phyloP scores from a whole-genome alignment of 2,113 vertebrate species.

The Elaphurus davidianus region DNA sequence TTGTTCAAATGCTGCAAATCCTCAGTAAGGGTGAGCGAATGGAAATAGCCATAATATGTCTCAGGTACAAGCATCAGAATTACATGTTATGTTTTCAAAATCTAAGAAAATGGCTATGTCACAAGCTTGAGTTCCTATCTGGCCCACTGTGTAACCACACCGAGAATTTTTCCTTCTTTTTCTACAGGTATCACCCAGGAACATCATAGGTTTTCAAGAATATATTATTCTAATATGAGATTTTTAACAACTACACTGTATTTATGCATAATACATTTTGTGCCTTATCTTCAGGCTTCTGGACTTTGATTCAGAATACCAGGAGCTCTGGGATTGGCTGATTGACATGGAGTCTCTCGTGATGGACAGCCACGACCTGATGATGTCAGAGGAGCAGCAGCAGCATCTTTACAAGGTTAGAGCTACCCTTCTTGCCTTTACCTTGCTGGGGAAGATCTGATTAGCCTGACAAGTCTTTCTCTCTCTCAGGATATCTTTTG shows the following conservation, averaged over 20 bases:
- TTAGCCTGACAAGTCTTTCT: conserved; percentile 89
- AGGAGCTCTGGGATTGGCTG: conserved; percentile 99
- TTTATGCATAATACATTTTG: conserved; percentile 87
- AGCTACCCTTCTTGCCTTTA: conserved; percentile 81
- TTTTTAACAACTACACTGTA: conserved; percentile 82
- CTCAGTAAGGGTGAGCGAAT: conserved; percentile 1
- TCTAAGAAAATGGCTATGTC: conserved; percentile 63
- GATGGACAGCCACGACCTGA: conserved; percentile 96
- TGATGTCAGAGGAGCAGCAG: conserved; percentile 99
- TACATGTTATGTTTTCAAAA: conserved; percentile 66
- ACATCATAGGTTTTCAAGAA: conserved; percentile 82
- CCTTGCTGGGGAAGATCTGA: conserved; percentile 88
- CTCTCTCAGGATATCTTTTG: conserved; percentile 84
- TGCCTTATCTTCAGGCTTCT: conserved; percentile 90
- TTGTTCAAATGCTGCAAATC: conserved; percentile 8
- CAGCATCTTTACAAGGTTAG: conserved; percentile 97
- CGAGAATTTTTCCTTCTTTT: conserved; percentile 55
- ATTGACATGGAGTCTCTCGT: conserved; percentile 98
- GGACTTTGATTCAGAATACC: conserved; percentile 96
- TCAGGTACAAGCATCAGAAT: neutral
- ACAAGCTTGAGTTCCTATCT: conserved; percentile 75
- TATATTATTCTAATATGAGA: conserved; percentile 85
- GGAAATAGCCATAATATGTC: neutral
- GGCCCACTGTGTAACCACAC: conserved; percentile 72
- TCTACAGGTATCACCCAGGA: conserved; percentile 76